phyloP scores from a whole-genome alignment of 2,888 invertebrate species.

The Mythimna ferrago region DNA sequence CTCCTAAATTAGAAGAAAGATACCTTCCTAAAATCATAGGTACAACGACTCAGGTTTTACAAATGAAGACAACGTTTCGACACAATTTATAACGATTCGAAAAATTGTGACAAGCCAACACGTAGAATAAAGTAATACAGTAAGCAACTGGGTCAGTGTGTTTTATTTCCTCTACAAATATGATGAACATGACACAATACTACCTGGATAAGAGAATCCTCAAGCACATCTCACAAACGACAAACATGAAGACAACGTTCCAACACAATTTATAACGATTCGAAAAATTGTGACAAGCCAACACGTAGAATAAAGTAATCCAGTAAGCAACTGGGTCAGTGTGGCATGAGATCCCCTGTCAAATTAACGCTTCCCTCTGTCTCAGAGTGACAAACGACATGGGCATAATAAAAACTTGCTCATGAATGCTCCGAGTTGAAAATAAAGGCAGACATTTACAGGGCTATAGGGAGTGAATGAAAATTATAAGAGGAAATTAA shows the following conservation, averaged over 20 bases:
- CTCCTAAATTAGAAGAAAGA: too few species aligned
- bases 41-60: too few species aligned
- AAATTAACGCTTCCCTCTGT: slow-evolving; percentile 88
- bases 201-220: slow-evolving; percentile 11
- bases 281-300: slow-evolving; percentile 75
- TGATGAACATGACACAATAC: background rate
- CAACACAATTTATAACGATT: slow-evolving; percentile 67
- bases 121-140: slow-evolving; percentile 77
- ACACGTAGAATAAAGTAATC: slow-evolving; percentile 77
- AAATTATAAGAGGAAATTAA: slow-evolving; percentile 64
- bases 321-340: slow-evolving; percentile 82
- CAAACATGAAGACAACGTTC: slow-evolving; percentile 45
- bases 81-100: slow-evolving; percentile 69
- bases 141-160: slow-evolving; percentile 82
- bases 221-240: slow-evolving; percentile 21
- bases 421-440: slow-evolving; percentile 72
- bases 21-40: too few species aligned
- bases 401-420: slow-evolving; percentile 80
- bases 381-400: slow-evolving; percentile 86
- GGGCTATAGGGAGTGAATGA: slow-evolving; percentile 63
- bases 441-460: slow-evolving; percentile 72
- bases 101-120: slow-evolving; percentile 75
- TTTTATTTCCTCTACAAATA: slow-evolving; percentile 45
- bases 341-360: slow-evolving; percentile 85
- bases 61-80: slow-evolving; percentile 42